Percentiles rank a stretch among this genome's conserved stretches.
Conservation (phyloP, 2,113 vertebrate genomes). For the Redunca redunca region DNA sequence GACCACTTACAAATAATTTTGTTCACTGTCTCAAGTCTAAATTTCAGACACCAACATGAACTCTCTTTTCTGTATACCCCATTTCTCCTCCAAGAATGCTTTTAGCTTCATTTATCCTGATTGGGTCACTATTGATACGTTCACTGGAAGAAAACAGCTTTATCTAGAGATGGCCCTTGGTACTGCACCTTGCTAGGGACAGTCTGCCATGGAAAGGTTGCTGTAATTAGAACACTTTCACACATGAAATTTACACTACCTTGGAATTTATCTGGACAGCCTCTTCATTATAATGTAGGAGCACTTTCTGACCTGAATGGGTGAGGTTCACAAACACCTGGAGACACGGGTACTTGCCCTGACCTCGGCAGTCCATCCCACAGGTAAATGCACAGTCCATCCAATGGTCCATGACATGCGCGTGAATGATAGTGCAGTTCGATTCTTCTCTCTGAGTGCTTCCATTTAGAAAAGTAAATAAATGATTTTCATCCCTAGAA, state of each 20-base stretch:
- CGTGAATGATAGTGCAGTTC: constrained; percentile 79
- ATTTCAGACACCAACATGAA: neutral
- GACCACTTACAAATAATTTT: neutral
- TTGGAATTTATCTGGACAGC: constrained; percentile 75
- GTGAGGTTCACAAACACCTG: constrained; percentile 80
- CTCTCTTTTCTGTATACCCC: neutral
- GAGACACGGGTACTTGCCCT: constrained; percentile 81
- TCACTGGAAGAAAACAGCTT: neutral
- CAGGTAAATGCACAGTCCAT: constrained; percentile 76
- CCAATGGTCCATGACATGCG: constrained; percentile 76
- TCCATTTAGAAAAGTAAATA: constrained; percentile 28
- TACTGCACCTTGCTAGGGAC: neutral
- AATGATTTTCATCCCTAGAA: neutral
- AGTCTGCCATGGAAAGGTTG: neutral
- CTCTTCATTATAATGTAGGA: constrained; percentile 84
- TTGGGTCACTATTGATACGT: neutral
- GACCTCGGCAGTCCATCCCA: constrained; percentile 61
- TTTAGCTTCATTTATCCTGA: neutral
- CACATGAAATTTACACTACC: constrained; percentile 72
- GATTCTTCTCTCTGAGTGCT: constrained; percentile 80
- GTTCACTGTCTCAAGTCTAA: neutral
- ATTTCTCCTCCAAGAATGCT: neutral
- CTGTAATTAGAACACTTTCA: neutral
- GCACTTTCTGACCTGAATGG: constrained; percentile 68
- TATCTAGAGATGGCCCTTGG: neutral